Base-by-base conservation (phyloP, 2,888 invertebrate genomes). In the Mesorhabditis spiculigera region DNA sequence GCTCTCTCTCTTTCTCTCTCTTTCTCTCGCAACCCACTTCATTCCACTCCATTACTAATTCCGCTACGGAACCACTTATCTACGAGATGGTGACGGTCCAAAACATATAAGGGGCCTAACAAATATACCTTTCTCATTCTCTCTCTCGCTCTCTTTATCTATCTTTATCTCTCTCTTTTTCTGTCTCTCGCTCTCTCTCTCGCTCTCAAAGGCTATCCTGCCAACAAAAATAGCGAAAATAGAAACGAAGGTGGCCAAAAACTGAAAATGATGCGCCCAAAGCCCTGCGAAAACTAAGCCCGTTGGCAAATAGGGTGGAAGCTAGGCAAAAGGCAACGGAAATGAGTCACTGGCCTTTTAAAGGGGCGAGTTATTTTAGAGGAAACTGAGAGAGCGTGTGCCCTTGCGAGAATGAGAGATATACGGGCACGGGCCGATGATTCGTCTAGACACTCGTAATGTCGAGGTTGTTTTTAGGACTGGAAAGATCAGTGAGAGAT, bases 401-500 rank as follows among this genome's bases (percentile, higher is more conserved):
- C 50, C 3, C 28, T 28, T 5, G 62, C 16, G 16, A 28, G 45
- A 6, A 41, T 50, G 42, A 28, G 6, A 41, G n/a, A 61, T 58
- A 50, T 50, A n/a, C 6, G 6, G 44, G 63, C 16, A 42, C 28
- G 8, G 63, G 43, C 58, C 13, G 16, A 43, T 58, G 67, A 16
- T 43, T 41, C 43, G 50, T 43, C n/a, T 63, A 63, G 61, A 61
- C n/a, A 4, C 28, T 13, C 28, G 28, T 28, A 28, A 28, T 28
- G 28, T 28, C 28, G 28, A 28, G 28, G 28, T 28, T 28, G 28
- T 28, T 28, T 28, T 28, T 28, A 28, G 3, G 28, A 28, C 44
- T 66, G n/a, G n/a, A n/a, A 43, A 43, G 62, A 63, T 58, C n/a
- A n/a, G 65, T 45, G 28, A 69, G 16, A 66, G 4, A 28, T 28